Evolutionary conservation across 2,113 vertebrate species (phyloP), one percentile per base, ranked within the genome.

Genomic region (Carlito syrichta): DNA sequence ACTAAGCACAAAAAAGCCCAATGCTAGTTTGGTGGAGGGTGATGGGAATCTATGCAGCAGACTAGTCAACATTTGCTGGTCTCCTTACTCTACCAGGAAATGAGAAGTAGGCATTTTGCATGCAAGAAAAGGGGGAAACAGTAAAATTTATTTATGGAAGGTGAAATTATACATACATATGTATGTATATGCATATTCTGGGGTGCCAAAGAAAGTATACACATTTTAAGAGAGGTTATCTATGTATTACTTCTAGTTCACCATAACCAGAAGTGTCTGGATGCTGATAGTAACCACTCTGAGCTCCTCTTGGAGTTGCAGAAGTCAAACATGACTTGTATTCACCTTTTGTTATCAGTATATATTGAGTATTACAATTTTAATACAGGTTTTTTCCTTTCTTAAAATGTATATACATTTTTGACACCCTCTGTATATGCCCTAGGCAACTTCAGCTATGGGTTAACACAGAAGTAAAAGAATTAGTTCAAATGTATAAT

Each of bases 1-100:
- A 56, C 43, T 48, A 87, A 97, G 94, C 93, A 97, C 62, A 97
- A 74, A 97, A 95, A 95, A 69, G 97, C 97, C 95, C 84, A 27
- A 43, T 13, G 76, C 40, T 38, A 69, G 79, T 86, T 97, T 97
- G 14, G 22, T 87, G 76, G 78, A 96, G 79, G 82, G 71, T 92
- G 60, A 92, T 10, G 40, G 43, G 85, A 78, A 96, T 68, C 74
- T 48, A 20, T 97, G 81, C 45, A 97, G 52, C 91, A 60, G 20
- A 62, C 38, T 76, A 35, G 13, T n/a, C 68, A 71, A 69, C 92
- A 93, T 91, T 95, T 88, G 32, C 27, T 89, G 54, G 84, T 90
- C 85, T 58, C 79, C 10, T 89, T 77, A 45, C 3, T 32, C 58
- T 89, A 50, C 38, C 27, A 71, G 27, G 30, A 84, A 95, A 85